Base-by-base conservation (phyloP, 2,888 invertebrate genomes). In the Netelia inedita region DNA sequence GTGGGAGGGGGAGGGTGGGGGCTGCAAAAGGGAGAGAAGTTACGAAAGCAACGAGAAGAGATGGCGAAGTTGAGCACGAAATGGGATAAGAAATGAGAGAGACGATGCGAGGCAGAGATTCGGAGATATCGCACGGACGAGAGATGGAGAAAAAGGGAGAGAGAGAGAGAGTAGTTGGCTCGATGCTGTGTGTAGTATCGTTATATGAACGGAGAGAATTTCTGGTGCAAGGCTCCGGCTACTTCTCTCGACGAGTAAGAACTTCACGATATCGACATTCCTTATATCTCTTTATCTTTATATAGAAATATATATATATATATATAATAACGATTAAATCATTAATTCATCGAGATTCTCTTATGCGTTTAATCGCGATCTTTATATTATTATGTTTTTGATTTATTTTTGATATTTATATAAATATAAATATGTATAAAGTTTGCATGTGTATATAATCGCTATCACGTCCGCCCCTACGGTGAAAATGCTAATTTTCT, bases 401-500 rank as follows among this genome's bases (percentile, higher is more conserved):
- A 35, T 35, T 35, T 35, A 35, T 35, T 35, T 35, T 35, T 35
- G 1, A 35, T 35, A 35, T n/a, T n/a, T n/a, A n/a, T n/a, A n/a
- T n/a, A n/a, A n/a, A n/a, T 35, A 35, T 35, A 35, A 5, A 35
- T 35, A 35, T 35, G 35, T 35, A 2, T 3, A 43, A 43, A 43
- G 11, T 43, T 8, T 43, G 3, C 43, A 46, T 14, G 46, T 14
- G 11, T 87, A 86, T 84, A 83, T 85, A 89, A 85, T 78, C 86
- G 86, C 87, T 89, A 88, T 89, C 89, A 81, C 89, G 88, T 88
- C 88, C 89, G 86, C 88, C 72, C 75, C 50, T 28, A 66, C 87
- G 88, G 87, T 88, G 89, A 88, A 90, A 91, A 91, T 90, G 91
- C 90, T 91, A 91, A 91, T 90, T 90, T 87, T 82, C 72, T 57